A percentile compares a stretch with the other conserved stretches of the same genome.
Evolutionary conservation across 2,797 vertebrate species (phyloP).

Genomic region (Alca torda): DNA sequence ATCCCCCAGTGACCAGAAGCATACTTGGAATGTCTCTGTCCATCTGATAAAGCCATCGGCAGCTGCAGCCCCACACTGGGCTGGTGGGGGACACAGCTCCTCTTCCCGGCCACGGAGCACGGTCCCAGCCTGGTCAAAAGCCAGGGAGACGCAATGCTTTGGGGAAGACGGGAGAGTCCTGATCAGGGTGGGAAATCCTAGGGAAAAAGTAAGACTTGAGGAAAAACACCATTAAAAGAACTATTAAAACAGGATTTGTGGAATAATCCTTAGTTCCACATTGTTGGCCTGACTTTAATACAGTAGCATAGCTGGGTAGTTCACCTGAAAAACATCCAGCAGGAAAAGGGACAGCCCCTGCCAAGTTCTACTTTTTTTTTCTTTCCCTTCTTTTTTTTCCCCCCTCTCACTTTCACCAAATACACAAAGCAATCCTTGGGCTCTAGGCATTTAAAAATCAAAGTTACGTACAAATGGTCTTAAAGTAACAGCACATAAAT

Average conservation of each 20-base stretch:
- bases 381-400: fast-evolving
- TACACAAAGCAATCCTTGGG: not conserved
- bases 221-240: slow-evolving; percentile 23
- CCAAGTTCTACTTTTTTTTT: not conserved
- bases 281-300: slow-evolving; percentile 19
- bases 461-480: not conserved
- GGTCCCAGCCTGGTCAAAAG: not conserved
- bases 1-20: slow-evolving; percentile 62
- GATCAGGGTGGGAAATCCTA: not conserved
- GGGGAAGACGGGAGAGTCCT: not conserved
- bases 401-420: not conserved
- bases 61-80: not conserved
- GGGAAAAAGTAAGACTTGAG: slow-evolving; percentile 23
- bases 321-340: slow-evolving; percentile 58
- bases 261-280: slow-evolving; percentile 36
- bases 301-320: slow-evolving; percentile 6
- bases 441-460: not conserved
- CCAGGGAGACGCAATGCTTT: slow-evolving; percentile 6
- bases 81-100: not conserved
- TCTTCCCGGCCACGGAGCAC: not conserved
- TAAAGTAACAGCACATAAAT: slow-evolving; percentile 3
- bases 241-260: slow-evolving; percentile 33
- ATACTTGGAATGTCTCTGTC: slow-evolving; percentile 71
- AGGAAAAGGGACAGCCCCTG: not conserved
- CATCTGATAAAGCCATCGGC: slow-evolving; percentile 73